phyloP scores from a whole-genome alignment of 2,797 vertebrate genomes.

The Siniperca obscura region DNA sequence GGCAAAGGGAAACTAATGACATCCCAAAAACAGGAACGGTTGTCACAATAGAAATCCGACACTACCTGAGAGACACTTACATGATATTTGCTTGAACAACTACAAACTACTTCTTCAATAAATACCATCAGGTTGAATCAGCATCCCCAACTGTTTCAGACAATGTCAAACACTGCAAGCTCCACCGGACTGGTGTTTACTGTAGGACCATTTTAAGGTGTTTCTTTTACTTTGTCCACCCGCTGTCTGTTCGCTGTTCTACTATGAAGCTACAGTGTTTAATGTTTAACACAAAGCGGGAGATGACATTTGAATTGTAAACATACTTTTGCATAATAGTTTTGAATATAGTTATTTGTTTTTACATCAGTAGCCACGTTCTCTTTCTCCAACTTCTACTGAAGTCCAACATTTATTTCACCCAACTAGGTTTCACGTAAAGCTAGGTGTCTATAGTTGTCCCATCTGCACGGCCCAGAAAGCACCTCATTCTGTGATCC shows the following conservation, averaged over 20 bases:
- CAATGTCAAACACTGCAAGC: constrained; percentile 8
- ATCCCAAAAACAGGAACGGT: background rate
- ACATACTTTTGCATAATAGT: constrained; percentile 16
- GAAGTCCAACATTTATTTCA: background rate
- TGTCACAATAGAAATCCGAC: constrained; percentile 1
- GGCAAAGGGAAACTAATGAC: background rate
- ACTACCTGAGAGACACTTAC: background rate
- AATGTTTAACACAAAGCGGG: background rate
- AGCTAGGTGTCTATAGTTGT: background rate
- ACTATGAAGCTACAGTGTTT: background rate
- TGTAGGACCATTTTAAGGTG: background rate
- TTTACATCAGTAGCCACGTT: background rate
- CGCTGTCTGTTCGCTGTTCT: background rate
- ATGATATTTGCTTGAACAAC: background rate
- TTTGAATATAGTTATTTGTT: constrained; percentile 36
- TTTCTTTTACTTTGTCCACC: constrained; percentile 15
- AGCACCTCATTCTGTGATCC: constrained; percentile 13
- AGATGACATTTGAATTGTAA: constrained; percentile 22
- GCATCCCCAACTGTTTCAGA: background rate
- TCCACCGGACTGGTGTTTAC: background rate
- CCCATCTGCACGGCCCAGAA: constrained; percentile 17
- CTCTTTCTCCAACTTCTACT: background rate
- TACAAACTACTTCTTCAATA: background rate
- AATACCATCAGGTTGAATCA: constrained; percentile 6
- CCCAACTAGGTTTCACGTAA: background rate